phyloP scores from a whole-genome alignment of 2,888 invertebrate genomes.

The Stomorhina lunata region DNA sequence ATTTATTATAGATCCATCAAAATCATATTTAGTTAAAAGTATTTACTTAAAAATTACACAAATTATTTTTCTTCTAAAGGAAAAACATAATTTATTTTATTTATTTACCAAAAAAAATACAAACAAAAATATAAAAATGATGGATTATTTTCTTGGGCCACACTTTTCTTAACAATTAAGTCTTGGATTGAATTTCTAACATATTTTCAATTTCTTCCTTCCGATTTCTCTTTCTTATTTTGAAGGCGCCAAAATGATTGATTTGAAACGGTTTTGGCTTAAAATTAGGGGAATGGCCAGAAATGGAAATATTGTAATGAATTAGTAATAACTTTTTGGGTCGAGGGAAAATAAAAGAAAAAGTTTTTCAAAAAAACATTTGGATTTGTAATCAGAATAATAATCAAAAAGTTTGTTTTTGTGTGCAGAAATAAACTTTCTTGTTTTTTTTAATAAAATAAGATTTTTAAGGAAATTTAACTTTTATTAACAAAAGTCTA shows the following conservation, averaged over 20 bases:
- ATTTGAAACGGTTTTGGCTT: background rate
- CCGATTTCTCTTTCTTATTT: background rate
- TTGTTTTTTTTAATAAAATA: no score
- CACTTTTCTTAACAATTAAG: background rate
- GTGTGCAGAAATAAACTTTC: no score
- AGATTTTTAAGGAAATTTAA: no score
- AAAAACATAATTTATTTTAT: conserved; percentile 8
- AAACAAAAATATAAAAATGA: conserved; percentile 11
- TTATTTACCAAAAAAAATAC: background rate
- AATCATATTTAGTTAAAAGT: background rate
- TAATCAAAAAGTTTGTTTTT: no score
- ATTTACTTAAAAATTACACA: background rate
- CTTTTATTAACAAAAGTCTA: no score
- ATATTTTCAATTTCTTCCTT: background rate
- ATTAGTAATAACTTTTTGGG: background rate
- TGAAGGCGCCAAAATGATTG: background rate
- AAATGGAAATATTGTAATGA: background rate
- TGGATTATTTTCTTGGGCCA: background rate
- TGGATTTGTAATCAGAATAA: no score
- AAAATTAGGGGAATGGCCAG: no score
- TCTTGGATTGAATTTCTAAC: background rate
- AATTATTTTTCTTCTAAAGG: background rate
- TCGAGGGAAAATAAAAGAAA: background rate
- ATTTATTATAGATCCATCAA: conserved; percentile 38
- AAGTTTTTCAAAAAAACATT: background rate